Percentiles rank a stretch among this genome's conserved stretches.
phyloP scores from a whole-genome alignment of 2,888 invertebrate species.

The Ormia ochracea region DNA sequence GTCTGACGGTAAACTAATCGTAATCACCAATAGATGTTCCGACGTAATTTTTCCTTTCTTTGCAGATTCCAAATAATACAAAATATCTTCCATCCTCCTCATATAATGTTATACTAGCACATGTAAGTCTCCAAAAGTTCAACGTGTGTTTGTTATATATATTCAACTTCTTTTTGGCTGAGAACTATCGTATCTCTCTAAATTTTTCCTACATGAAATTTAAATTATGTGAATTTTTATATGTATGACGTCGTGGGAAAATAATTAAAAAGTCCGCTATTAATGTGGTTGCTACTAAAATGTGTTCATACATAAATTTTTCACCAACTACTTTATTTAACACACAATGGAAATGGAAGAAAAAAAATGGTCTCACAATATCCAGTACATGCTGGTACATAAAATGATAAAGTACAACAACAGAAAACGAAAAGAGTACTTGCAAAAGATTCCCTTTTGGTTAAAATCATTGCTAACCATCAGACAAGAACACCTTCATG shows the following conservation, averaged over 20 bases:
- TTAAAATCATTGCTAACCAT: conserved; percentile 35
- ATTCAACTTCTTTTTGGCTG: conserved; percentile 1
- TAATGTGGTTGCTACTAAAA: not conserved
- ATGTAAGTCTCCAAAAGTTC: not conserved
- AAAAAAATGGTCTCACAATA: conserved; percentile 32
- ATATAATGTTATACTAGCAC: not conserved
- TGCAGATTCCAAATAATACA: too few relatives aligned
- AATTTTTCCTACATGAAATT: conserved; percentile 43
- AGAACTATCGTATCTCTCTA: conserved; percentile 13
- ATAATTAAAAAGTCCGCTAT: conserved; percentile 49
- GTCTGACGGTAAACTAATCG: too few relatives aligned
- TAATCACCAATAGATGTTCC: too few relatives aligned
- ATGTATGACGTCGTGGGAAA: conserved; percentile 55
- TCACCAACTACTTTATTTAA: conserved; percentile 51
- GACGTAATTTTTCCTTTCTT: too few relatives aligned
- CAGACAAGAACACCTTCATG: conserved; percentile 39
- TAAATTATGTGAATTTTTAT: conserved; percentile 57
- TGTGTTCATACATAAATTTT: not conserved
- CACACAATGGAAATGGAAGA: conserved; percentile 62
- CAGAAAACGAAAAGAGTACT: too few relatives aligned
- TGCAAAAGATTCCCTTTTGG: not conserved
- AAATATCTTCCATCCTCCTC: not conserved
- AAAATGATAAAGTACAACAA: not conserved
- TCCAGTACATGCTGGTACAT: conserved; percentile 2
- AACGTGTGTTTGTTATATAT: not conserved